Base-by-base conservation (phyloP, 1,140 invertebrate genomes). In the Ericerus pela region DNA sequence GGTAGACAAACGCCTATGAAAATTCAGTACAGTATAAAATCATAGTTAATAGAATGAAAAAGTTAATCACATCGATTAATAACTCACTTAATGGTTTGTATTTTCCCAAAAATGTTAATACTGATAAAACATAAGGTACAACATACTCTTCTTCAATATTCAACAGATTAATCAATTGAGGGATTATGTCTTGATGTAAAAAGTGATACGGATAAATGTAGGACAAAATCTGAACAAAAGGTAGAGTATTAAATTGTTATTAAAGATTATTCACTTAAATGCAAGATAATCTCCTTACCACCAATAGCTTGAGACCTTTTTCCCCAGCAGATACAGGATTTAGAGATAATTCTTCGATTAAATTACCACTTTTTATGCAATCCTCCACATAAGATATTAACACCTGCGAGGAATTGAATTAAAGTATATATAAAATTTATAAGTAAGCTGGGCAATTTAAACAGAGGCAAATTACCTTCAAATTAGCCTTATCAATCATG, bases 151-250 rank as follows among this genome's bases (percentile, higher is more conserved):
- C 85, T 54, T 91, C 83, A 57, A 83, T 70, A 58, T 80, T 76
- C 16, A 96, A 68, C 60, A 96, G 76, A 31, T 80, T 73, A 51
- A 92, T 78, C 29, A 96, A 73, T 62, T 85, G 78, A 63, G 79
- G 77, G 60, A 93, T 73, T 33, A 94, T 83, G 64, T 90, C 85
- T 58, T 83, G 77, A 66, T 88, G 82, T 55, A 91, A 77, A 69
- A 96, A 97, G 71, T 94, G 88, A 2, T 84, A 81, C 1, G 92
- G 88, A 70, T 94, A 96, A 43, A 94, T 87, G 68, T 85, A 85
- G 3, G 91, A 88, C 31, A 96, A 71, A 66, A 83, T 82, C 78
- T 76, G 57, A 62, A 72, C 69, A 64, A 36, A 62, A 33, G 10
- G 31, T 33, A 11, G 31, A n/a, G n/a, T 33, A 11, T 33, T 16